phyloP scores from a whole-genome alignment of 2,888 invertebrate genomes.

The Nudaria mundana region DNA sequence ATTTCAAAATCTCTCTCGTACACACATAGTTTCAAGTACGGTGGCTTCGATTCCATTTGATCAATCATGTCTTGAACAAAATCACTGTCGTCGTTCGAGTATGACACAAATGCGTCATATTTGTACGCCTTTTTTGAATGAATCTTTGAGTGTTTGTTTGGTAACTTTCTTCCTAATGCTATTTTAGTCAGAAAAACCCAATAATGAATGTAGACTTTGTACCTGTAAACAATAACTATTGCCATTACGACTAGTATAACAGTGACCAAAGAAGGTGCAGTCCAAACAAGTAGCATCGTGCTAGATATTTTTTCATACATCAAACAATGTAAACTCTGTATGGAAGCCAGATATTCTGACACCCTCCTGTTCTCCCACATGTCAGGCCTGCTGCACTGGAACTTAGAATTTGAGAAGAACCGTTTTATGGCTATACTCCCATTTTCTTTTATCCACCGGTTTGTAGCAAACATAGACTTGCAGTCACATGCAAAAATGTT shows the following conservation, averaged over 20 bases:
- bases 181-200: constrained; percentile 80
- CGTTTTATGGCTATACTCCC: constrained; percentile 50
- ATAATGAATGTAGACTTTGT: constrained; percentile 75
- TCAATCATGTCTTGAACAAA: constrained; percentile 82
- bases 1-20: constrained; percentile 86
- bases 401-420: constrained; percentile 56
- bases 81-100: constrained; percentile 81
- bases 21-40: constrained; percentile 83
- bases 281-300: constrained; percentile 64
- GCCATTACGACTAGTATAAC: constrained; percentile 51
- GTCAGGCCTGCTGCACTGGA: constrained; percentile 69
- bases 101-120: constrained; percentile 83
- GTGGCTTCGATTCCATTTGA: constrained; percentile 81
- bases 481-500: constrained; percentile 82
- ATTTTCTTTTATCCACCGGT: constrained; percentile 64
- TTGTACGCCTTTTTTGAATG: constrained; percentile 52
- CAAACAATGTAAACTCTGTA: constrained; percentile 59
- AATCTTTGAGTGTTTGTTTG: constrained; percentile 37
- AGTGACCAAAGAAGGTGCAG: constrained; percentile 61
- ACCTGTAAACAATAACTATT: constrained; percentile 53
- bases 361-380: constrained; percentile 68
- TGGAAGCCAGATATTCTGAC: constrained; percentile 62
- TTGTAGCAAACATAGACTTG: constrained; percentile 62
- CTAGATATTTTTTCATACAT: constrained; percentile 64
- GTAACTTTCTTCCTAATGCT: constrained; percentile 67